A percentile compares a stretch with the other conserved stretches of the same genome.
Evolutionary conservation across 1,140 invertebrate genomes (phyloP).

Genomic region (Psilanteris sp.): DNA sequence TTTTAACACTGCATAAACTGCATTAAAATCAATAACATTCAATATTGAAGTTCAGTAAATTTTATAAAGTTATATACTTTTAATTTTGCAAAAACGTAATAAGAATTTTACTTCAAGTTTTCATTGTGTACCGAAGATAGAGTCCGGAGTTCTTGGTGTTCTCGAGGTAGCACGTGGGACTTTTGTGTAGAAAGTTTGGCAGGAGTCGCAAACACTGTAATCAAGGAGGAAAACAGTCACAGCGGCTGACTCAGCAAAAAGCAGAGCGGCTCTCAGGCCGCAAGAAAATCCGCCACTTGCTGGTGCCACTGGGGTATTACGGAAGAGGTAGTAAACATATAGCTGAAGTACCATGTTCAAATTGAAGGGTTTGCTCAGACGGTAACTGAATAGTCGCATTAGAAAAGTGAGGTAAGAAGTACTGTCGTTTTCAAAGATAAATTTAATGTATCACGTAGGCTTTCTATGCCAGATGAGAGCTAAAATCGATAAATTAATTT

Average conservation of each 20-base stretch:
- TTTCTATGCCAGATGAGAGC: conserved; percentile 6
- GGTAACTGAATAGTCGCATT: conserved; percentile 5
- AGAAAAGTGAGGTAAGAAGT: conserved; percentile 14
- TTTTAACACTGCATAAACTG: too few relatives aligned
- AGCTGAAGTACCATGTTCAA: conserved; percentile 27
- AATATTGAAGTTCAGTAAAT: conserved; percentile 2
- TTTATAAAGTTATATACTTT: conserved; percentile 15
- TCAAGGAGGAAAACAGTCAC: conserved; percentile 69
- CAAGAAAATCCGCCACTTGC: conserved; percentile 60
- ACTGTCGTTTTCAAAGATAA: conserved; percentile 41
- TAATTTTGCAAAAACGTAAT: conserved; percentile 18
- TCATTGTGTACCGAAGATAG: conserved; percentile 13
- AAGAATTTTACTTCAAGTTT: conserved; percentile 31
- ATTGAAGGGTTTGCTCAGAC: conserved; percentile 44
- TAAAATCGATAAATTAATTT: too few relatives aligned
- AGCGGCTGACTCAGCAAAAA: conserved; percentile 60
- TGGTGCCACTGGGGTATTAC: conserved; percentile 30
- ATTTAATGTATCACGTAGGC: conserved; percentile 52
- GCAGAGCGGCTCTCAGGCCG: conserved; percentile 26
- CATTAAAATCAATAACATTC: conserved; percentile 6
- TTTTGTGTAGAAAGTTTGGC: conserved; percentile 59
- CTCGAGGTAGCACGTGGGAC: conserved; percentile 12
- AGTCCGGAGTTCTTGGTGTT: conserved; percentile 25
- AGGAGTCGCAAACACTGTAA: conserved; percentile 69
- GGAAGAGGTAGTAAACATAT: conserved; percentile 36